Evolutionary conservation across 2,113 vertebrate species (phyloP), one percentile per base, ranked within the genome.

Genomic region (Helogale parvula): DNA sequence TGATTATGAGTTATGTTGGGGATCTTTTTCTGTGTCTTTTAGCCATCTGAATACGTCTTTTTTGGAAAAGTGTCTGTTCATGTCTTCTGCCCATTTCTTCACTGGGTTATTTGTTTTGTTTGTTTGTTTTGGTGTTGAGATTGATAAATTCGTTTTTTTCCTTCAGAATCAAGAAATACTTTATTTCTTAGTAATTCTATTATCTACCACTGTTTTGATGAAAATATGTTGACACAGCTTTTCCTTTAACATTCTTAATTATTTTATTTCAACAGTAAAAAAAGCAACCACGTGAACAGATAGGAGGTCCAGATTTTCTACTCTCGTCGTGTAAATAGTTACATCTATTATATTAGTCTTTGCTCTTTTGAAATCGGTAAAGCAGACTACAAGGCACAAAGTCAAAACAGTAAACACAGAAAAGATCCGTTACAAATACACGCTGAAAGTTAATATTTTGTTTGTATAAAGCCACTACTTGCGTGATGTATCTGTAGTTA

Each of bases 401-500:
- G 63, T n/a, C 95, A 81, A 92, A 35, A 93, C 2, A 80, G n/a
- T 79, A 95, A 92, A 95, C 27, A 52, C 82, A 71, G 71, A 88
- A 81, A 96, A 88, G 68, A 92, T 83, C 14, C 65, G 74, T 80
- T 93, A 93, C 65, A 96, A 92, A 96, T 21, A 69, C 47, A 93
- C 92, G 50, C 33, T 88, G 23, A 94, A 81, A 35, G 71, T 77
- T 93, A 93, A 95, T 90, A 93, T 95, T 96, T 96, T 88, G 86
- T 96, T 77, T 52, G 50, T 90, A 72, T 95, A 93, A 96, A 94
- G 94, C 54, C 35, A 96, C 82, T 82, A 83, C 31, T 92, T 90
- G 57, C 97, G 95, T 91, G 79, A 77, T 0, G 35, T 31, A 90
- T 90, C 84, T 93, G 21, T 35, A 94, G 65, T 93, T 95, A 88